Conservation (phyloP, 2,113 vertebrate species). For the Dinomys branickii region DNA sequence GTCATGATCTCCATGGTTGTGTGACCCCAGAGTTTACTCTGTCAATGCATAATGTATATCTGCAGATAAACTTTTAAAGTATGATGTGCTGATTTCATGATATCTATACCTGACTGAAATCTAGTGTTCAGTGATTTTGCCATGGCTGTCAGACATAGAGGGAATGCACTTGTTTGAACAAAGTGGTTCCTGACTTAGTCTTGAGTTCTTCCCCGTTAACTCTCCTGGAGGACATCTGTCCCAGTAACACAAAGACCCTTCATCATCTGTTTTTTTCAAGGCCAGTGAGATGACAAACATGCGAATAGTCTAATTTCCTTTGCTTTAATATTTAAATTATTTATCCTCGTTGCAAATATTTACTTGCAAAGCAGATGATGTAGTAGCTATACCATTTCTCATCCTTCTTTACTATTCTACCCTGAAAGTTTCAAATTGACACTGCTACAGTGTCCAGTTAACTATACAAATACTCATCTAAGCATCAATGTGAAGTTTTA, state of each 20-base stretch:
- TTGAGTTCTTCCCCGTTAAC: not conserved
- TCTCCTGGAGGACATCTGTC: rapidly evolving
- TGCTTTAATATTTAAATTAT: not conserved
- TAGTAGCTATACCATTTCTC: not conserved
- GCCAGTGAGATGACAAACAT: not conserved
- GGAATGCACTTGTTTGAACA: not conserved
- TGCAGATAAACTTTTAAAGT: not conserved
- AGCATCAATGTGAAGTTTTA: not conserved
- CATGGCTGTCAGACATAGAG: not conserved
- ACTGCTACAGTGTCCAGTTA: not conserved
- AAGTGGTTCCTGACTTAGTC: not conserved
- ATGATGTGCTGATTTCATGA: not conserved
- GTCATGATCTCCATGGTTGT: not conserved
- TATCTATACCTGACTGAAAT: not conserved
- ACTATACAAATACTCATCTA: not conserved
- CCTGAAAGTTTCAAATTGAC: not conserved
- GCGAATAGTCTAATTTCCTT: not conserved
- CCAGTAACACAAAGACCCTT: not conserved
- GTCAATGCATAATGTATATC: not conserved
- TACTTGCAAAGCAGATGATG: not conserved
- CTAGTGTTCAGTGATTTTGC: not conserved
- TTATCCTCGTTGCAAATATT: not conserved
- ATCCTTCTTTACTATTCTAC: not conserved
- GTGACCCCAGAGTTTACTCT: not conserved
- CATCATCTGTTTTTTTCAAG: not conserved